Evolutionary conservation across 2,113 vertebrate genomes (phyloP).

Genomic region (Oophaga pumilio): DNA sequence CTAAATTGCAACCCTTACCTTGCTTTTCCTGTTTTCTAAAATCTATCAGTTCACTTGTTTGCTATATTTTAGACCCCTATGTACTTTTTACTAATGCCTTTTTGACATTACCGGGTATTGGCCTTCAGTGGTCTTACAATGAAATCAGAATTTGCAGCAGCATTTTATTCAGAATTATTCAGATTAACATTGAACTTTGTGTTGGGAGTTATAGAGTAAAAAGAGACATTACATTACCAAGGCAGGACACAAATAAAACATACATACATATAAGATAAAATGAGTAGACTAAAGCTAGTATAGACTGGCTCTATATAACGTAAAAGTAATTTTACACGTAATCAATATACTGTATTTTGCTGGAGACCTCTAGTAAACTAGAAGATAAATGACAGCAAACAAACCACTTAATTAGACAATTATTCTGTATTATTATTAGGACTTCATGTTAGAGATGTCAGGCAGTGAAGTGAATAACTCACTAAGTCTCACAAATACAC

Average conservation of each 20-base stretch:
- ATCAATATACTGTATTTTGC: too few species aligned
- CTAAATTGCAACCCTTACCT: not conserved
- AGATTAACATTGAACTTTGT: not conserved
- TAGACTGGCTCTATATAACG: too few species aligned
- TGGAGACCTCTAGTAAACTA: too few species aligned
- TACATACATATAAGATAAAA: not conserved
- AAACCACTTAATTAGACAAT: too few species aligned
- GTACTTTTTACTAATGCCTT: constrained; percentile 7
- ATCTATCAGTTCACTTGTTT: constrained; percentile 14
- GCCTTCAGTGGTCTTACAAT: not conserved
- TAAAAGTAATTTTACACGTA: too few species aligned
- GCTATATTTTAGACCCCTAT: not conserved
- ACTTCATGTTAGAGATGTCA: too few species aligned
- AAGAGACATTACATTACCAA: not conserved
- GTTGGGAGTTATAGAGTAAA: not conserved
- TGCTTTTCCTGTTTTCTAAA: not conserved
- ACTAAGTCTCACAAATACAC: too few species aligned
- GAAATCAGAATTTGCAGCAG: not conserved
- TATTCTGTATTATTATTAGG: too few species aligned
- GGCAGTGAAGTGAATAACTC: too few species aligned
- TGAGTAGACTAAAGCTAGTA: not conserved
- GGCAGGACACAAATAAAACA: not conserved
- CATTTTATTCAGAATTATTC: not conserved
- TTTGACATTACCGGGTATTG: not conserved
- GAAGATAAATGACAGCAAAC: too few species aligned